Evolutionary conservation across 1,140 invertebrate species (phyloP), one percentile per base, ranked within the genome.

Genomic region (Nautilus pompilius): DNA sequence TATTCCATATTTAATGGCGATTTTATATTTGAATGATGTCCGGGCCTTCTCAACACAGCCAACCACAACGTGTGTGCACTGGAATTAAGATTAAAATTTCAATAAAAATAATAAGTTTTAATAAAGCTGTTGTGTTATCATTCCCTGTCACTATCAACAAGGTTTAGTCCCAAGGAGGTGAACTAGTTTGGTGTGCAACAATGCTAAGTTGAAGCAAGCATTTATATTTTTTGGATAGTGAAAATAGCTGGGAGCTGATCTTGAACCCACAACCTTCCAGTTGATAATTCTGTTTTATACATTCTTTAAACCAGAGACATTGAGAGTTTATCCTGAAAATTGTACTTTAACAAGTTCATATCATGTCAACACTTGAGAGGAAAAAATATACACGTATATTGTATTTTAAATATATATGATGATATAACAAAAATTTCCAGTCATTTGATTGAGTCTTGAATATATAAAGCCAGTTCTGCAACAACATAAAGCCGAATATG

Each of bases 1-100:
- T 28, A 81, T 71, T 3, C 68, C 60, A 49, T 73, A 70, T 28
- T 74, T 69, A 20, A 66, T 34, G 24, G 77, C 77, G 53, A 71
- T 74, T 34, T 69, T 62, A 46, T 72, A 72, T 59, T 80, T 81
- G 48, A 66, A 77, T 8, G 72, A 71, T 8, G 74, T 57, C 32
- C 68, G 66, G 15, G 63, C 66, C 45, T 73, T 72, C 20, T 73
- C 64, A 22, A 70, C 68, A 54, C 74, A 71, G 68, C 71, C 73
- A 10, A 73, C 63, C 53, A 80, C 63, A 30, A 75, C 68, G 66
- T 67, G 72, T 15, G 66, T 62, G 20, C 59, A 32, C 70, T 72
- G 51, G 4, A 33, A 41, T 46, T 34, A 5, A 24, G 15, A 61
- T 61, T 5, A 45, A 46, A 59, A 4, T n/a, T 3, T 17, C 45